Percentiles rank a stretch among this genome's conserved stretches.
Conservation (phyloP, 2,888 invertebrate genomes). For the Rhagonycha lutea region DNA sequence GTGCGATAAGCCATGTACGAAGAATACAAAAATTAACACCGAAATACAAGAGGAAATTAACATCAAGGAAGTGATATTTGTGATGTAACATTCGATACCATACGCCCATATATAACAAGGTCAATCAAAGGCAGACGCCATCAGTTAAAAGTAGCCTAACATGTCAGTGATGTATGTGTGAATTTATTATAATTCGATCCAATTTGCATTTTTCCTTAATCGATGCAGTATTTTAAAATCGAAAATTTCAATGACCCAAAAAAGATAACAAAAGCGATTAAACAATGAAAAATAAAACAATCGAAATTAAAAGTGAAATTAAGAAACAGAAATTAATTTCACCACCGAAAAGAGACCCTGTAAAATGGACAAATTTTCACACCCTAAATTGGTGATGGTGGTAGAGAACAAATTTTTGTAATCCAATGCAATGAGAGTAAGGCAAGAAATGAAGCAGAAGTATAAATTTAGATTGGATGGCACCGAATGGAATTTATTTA, state of each 20-base stretch:
- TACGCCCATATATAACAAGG: conserved; percentile 3
- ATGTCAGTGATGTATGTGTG: background rate
- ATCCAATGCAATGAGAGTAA: background rate
- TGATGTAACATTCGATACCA: conserved; percentile 7
- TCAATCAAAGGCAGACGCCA: conserved; percentile 3
- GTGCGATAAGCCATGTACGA: background rate
- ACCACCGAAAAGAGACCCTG: background rate
- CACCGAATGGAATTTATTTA: background rate
- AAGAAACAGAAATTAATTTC: background rate
- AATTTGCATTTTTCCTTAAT: background rate
- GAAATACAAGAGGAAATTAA: background rate
- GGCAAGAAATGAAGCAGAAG: background rate
- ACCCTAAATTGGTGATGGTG: background rate
- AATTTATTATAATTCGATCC: background rate
- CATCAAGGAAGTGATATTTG: background rate
- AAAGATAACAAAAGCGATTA: background rate
- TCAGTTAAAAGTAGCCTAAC: background rate
- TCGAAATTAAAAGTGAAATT: background rate
- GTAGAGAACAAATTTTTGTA: background rate
- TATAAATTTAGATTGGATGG: background rate
- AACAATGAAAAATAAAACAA: background rate
- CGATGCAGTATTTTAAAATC: background rate
- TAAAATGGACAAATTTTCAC: background rate
- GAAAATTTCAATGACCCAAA: background rate
- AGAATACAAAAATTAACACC: background rate